Evolutionary conservation across 2,113 vertebrate species (phyloP), one percentile per base, ranked within the genome.

Genomic region (Hipposideros armiger): DNA sequence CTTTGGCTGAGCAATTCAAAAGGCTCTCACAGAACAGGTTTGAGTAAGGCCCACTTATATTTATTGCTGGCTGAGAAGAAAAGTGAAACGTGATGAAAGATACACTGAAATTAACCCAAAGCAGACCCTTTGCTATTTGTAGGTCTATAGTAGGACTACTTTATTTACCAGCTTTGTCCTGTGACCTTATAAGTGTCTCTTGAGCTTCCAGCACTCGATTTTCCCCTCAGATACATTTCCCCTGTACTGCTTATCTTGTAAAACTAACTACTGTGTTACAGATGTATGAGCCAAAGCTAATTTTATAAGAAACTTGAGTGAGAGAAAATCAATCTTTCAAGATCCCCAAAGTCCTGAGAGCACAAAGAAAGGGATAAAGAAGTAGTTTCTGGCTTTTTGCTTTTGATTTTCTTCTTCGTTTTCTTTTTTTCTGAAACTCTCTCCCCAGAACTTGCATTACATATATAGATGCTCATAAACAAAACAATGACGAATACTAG

Each of bases 401-500:
- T 74, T 96, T 87, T 56, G 1, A 3, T 96, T 95, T 91, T 64
- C 40, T 88, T 88, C 87, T n/a, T 56, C 36, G 36, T 32, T 97
- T 92, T n/a, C 83, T 58, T 97, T 90, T 85, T 19, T 93, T 77
- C 90, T 87, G 85, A 93, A 93, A 45, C 54, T 95, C 62, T 52
- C 45, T 69, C 40, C 0, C 56, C 32, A 40, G 67, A 85, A 82
- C 36, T 93, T 88, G 0, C 50, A 47, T 28, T 56, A 87, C 90
- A 77, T 3, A 3, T 5, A 36, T 32, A 96, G 96, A 97, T 91
- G 97, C 54, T 54, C 82, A 3, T 69, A 40, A 95, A 95, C 91
- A 26, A 92, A 97, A 81, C 87, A 73, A 73, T 95, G 97, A 74
- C 82, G 47, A 97, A 85, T 93, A 87, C 93, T 92, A 95, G 0